Evolutionary conservation across 2,888 invertebrate species (phyloP), one percentile per base, ranked within the genome.

Genomic region (Stenodema calcarata): DNA sequence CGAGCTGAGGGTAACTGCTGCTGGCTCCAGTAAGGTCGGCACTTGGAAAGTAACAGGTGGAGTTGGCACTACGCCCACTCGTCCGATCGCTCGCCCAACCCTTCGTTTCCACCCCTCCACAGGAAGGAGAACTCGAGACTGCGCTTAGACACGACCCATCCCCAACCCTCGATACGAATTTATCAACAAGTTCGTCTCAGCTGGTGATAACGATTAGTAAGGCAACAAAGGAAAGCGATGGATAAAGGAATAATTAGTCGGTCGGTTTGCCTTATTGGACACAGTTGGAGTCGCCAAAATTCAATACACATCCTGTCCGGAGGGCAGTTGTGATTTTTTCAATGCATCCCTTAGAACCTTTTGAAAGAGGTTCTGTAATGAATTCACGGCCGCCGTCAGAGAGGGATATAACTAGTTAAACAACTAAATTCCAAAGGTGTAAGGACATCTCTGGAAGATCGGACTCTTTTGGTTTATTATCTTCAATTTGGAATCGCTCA

Each of bases 1-100:
- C 54, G 30, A 42, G 42, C 47, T 23, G 78, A 35, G 0, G 75
- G 27, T 28, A 4, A n/a, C n/a, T 35, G 73, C 41, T 73, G 73
- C 41, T 73, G 73, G 78, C 41, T 18, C 14, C 27, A 14, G 78
- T n/a, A 9, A 23, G 78, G 9, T 78, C 27, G 62, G 62, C 62
- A 78, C 78, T 78, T 44, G 12, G 9, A 78, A 78, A 23, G 78
- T 78, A 78, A 78, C 78, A 78, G 78, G 78, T 78, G 78, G 44
- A 23, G 35, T 35, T 35, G 4, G 78, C 78, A 23, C 35, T 27
- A 78, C 78, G 44, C 78, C 78, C 44, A 78, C 78, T 44, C 7
- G n/a, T 41, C 75, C 35, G 42, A n/a, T 35, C 44, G 42, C 23
- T 14, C 78, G 42, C 18, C 62, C 62, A 62, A 23, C 62, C 62